phyloP scores from a whole-genome alignment of 1,140 invertebrate genomes.

The Aethina tumida region DNA sequence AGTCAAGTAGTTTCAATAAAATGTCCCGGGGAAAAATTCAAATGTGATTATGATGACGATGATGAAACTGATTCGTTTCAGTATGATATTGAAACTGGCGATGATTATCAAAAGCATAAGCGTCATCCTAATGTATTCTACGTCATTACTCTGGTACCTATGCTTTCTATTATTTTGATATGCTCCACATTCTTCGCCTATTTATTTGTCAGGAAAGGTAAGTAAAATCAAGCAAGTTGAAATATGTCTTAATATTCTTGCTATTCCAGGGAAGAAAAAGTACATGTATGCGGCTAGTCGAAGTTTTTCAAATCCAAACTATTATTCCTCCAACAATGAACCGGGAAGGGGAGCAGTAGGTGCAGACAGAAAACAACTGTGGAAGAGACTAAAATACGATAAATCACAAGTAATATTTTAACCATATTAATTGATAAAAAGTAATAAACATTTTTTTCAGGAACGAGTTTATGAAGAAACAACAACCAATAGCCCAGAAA shows the following conservation, averaged over 20 bases:
- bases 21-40: slow-evolving; percentile 18
- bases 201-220: slow-evolving; percentile 44
- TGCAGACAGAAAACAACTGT: slow-evolving; percentile 52
- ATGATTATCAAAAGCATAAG: slow-evolving; percentile 16
- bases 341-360: slow-evolving; percentile 27
- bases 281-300: slow-evolving; percentile 48
- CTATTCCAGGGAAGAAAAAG: slow-evolving; percentile 49
- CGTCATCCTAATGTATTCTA: slow-evolving; percentile 13
- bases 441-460: slow-evolving; percentile 27
- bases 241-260: too few relatives aligned
- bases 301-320: slow-evolving; percentile 71
- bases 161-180: slow-evolving; percentile 35
- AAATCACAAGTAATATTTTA: slow-evolving; percentile 53
- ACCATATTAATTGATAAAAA: neutral
- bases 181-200: slow-evolving; percentile 37
- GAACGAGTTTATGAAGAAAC: slow-evolving; percentile 42
- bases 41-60: slow-evolving; percentile 34
- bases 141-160: slow-evolving; percentile 33
- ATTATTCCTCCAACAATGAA: slow-evolving; percentile 47
- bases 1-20: slow-evolving; percentile 10
- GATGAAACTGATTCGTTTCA: slow-evolving; percentile 34
- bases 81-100: slow-evolving; percentile 13
- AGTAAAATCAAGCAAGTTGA: too few relatives aligned
- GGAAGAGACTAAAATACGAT: slow-evolving; percentile 61
- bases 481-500: slow-evolving; percentile 44